Base-by-base conservation (phyloP, 2,797 vertebrate genomes). In the Brachyalestes nurse region DNA sequence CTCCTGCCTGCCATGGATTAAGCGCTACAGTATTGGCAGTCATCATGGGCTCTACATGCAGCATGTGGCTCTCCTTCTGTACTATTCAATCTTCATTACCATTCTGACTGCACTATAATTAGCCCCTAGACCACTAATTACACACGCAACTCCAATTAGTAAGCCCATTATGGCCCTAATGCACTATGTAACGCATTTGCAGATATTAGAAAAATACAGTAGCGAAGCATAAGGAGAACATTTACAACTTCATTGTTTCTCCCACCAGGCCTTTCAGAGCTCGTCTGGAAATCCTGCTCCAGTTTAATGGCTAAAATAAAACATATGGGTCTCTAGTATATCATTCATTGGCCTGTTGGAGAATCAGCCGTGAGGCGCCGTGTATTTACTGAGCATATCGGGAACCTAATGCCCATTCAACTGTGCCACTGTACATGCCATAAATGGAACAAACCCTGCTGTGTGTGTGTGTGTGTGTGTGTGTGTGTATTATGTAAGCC, bases 261-360 rank as follows among this genome's bases (percentile, higher is more conserved):
- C 62, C 61, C 70, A 42, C 66, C 23, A 74, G 61, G 72, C 65
- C 42, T 45, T 67, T 80, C 34, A 77, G 25, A 10, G 72, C 45
- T 77, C 78, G 61, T 71, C 67, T 42, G 10, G 62, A 82, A 28
- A 85, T 81, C 73, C 64, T 34, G 57, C 79, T 67, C 28, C 38
- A 55, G 25, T 55, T 72, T 75, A 76, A 67, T 8, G 38, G 83
- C 47, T 34, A 75, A 85, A 84, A 81, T 70, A 84, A 82, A 89
- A 88, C 87, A 83, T 86, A 85, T 82, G 84, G 82, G 84, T 84
- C 79, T 75, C 42, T 67, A 13, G 47, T 88, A 83, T 83, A 91
- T 91, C 79, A 91, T 90, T 92, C 25, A 92, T 91, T 80, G 82
- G 78, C 78, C 90, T 84, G 81, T 62, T 84, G 83, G 86, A 65